Conservation (phyloP, 2,113 vertebrate genomes). For the Neofelis nebulosa region DNA sequence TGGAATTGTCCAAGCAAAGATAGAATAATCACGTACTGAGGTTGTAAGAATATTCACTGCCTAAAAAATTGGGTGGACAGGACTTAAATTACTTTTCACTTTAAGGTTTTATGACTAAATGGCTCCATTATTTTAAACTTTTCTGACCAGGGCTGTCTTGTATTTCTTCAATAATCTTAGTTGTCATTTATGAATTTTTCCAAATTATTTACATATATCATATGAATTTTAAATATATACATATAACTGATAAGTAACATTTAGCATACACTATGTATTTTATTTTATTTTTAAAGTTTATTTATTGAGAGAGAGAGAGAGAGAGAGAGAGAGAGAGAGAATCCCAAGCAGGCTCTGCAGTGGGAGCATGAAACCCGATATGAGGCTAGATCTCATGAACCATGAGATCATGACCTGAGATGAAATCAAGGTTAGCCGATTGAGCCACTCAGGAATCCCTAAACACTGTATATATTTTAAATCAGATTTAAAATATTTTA, state of each 20-base stretch:
- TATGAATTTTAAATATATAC: background rate
- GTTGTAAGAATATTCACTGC: background rate
- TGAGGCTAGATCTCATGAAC: too few relatives aligned
- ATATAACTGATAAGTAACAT: background rate
- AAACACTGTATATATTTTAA: background rate
- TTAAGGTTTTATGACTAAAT: background rate
- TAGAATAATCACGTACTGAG: background rate
- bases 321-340: too few relatives aligned
- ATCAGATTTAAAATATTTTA: background rate
- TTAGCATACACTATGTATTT: background rate
- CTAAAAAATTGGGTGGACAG: background rate
- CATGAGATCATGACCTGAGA: too few relatives aligned
- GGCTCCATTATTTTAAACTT: background rate
- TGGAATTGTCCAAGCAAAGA: background rate
- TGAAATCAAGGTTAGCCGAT: too few relatives aligned
- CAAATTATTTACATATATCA: background rate
- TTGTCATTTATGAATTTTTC: constrained; percentile 8
- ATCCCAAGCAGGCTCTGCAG: too few relatives aligned
- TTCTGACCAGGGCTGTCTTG: background rate
- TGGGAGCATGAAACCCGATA: too few relatives aligned
- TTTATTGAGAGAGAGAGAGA: too few relatives aligned
- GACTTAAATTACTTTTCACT: background rate
- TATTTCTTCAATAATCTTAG: background rate
- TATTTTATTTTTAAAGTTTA: background rate
- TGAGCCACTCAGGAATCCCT: too few relatives aligned